Evolutionary conservation across 2,113 vertebrate genomes (phyloP).

Genomic region (Lethenteron camtschaticum): DNA sequence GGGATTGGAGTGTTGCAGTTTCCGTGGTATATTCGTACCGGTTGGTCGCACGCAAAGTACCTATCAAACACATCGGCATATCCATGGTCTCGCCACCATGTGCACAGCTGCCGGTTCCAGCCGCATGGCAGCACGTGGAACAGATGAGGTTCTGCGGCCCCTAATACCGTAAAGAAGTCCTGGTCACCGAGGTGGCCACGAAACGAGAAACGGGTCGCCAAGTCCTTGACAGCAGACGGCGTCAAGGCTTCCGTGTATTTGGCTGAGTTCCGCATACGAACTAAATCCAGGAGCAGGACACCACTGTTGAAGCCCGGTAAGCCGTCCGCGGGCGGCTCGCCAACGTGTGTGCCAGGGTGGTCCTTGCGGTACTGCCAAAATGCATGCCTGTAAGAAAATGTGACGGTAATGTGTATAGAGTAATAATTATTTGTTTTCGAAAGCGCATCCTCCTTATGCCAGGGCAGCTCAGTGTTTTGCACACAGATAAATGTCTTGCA

Average conservation of each 20-base stretch:
- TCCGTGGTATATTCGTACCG: conserved; percentile 61
- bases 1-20: conserved; percentile 84
- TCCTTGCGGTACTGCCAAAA: conserved; percentile 95
- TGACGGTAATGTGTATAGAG: too few species aligned
- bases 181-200: conserved; percentile 83
- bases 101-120: conserved; percentile 89
- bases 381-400: conserved; percentile 37
- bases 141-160: conserved; percentile 74
- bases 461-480: too few species aligned
- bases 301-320: conserved; percentile 87
- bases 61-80: conserved; percentile 57
- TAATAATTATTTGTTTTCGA: too few species aligned
- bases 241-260: conserved; percentile 62
- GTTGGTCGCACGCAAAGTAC: conserved; percentile 61
- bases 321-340: conserved; percentile 55
- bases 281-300: conserved; percentile 62
- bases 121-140: conserved; percentile 60
- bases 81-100: conserved; percentile 87
- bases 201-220: conserved; percentile 66
- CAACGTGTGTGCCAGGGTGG: conserved; percentile 54
- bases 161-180: conserved; percentile 91
- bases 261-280: conserved; percentile 50
- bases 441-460: too few species aligned
- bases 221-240: conserved; percentile 31
- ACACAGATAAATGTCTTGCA: too few species aligned